These are phyloP conservation scores for Camponotus floridanus DNA, from an alignment of 1,140 invertebrate genomes.

Conservation along the genomic window DNA sequence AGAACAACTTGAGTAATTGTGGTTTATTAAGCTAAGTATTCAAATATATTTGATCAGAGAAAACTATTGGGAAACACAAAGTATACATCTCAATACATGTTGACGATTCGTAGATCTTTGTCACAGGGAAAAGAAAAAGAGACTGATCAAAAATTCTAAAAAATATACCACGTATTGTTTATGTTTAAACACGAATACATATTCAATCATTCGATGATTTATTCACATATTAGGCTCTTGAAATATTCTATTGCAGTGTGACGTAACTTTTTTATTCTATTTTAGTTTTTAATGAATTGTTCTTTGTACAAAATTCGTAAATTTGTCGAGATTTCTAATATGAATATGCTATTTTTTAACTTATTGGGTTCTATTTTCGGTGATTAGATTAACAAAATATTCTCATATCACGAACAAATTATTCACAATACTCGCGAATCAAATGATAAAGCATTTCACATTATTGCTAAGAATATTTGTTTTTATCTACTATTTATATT, in stretches of 20 bases:
- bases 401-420: constrained; percentile 20
- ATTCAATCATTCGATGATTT: constrained; percentile 41
- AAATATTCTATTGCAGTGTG: constrained; percentile 44
- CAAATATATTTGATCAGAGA: constrained; percentile 52
- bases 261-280: constrained; percentile 47
- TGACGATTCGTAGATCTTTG: constrained; percentile 32
- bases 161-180: constrained; percentile 11
- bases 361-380: constrained; percentile 25
- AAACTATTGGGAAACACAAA: constrained; percentile 19
- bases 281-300: constrained; percentile 9
- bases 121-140: constrained; percentile 58
- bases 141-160: constrained; percentile 68
- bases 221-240: constrained; percentile 48
- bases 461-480: constrained; percentile 28
- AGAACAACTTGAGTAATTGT: constrained; percentile 97
- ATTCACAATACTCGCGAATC: constrained; percentile 27
- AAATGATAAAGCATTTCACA: not conserved
- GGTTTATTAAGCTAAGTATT: constrained; percentile 88
- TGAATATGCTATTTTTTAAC: constrained; percentile 15
- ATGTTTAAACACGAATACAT: constrained; percentile 2
- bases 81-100: constrained; percentile 23
- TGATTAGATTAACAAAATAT: constrained; percentile 15
- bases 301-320: constrained; percentile 17
- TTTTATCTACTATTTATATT: constrained; percentile 30
- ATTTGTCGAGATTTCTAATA: constrained; percentile 8